phyloP scores from a whole-genome alignment of 2,113 vertebrate species.

The Xiphophorus hellerii region DNA sequence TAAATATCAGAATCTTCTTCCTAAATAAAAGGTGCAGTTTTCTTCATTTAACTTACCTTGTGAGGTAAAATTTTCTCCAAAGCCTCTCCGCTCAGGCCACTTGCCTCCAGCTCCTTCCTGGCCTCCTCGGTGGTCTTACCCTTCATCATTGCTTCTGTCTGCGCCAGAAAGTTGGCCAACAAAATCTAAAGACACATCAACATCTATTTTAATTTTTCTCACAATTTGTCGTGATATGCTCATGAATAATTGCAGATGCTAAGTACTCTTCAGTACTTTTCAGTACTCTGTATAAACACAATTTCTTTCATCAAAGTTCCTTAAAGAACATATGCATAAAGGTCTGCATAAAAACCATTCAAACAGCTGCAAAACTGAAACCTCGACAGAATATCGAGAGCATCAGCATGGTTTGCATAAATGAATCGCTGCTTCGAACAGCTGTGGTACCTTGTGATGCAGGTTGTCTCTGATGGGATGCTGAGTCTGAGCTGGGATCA shows the following conservation, averaged over 20 bases:
- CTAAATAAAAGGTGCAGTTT: not conserved
- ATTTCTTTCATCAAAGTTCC: not conserved
- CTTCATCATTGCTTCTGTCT: constrained; percentile 97
- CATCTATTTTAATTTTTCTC: not conserved
- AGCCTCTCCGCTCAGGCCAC: constrained; percentile 83
- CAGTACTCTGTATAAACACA: not conserved
- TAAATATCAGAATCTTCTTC: not conserved
- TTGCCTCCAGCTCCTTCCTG: constrained; percentile 86
- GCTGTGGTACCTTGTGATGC: constrained; percentile 90
- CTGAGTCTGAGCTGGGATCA: constrained; percentile 93
- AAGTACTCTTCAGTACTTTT: not conserved
- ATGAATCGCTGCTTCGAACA: not conserved
- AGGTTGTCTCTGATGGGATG: constrained; percentile 91
- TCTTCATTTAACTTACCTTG: constrained; percentile 81
- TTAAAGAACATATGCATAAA: not conserved
- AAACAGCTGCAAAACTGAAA: not conserved
- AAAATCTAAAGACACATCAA: constrained; percentile 84
- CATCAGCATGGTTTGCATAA: not conserved
- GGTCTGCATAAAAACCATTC: not conserved
- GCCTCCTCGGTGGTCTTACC: constrained; percentile 93
- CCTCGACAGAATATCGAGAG: not conserved
- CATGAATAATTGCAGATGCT: not conserved
- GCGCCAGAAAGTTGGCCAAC: constrained; percentile 94
- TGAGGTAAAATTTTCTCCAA: constrained; percentile 94
- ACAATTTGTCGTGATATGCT: not conserved